Conservation (phyloP, 2,113 vertebrate genomes). For the Phrynocephalus versicolor region DNA sequence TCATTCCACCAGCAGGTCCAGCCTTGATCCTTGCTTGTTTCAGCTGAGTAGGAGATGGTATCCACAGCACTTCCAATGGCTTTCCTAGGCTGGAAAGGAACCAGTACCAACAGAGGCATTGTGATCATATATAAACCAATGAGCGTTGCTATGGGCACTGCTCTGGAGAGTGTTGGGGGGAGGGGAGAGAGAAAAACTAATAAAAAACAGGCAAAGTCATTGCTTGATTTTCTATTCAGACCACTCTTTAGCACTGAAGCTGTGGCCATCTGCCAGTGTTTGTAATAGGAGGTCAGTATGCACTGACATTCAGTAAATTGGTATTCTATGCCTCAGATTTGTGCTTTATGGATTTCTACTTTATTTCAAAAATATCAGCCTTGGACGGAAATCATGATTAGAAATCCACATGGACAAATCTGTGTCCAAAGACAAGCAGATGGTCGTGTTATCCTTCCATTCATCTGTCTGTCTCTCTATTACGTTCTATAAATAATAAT, state of each 20-base stretch:
- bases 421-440: slow-evolving; percentile 7
- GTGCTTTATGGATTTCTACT: slow-evolving; percentile 57
- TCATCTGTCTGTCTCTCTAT: not conserved
- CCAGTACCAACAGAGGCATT: slow-evolving; percentile 31
- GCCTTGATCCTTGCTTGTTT: slow-evolving; percentile 35
- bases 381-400: slow-evolving; percentile 44
- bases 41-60: slow-evolving; percentile 20
- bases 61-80: slow-evolving; percentile 31
- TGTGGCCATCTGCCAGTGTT: slow-evolving; percentile 75
- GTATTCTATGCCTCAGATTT: slow-evolving; percentile 54
- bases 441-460: not conserved
- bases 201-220: slow-evolving; percentile 40
- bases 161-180: slow-evolving; percentile 13
- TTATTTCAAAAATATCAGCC: slow-evolving; percentile 52
- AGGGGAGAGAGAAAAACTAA: not conserved
- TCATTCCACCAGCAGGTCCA: slow-evolving; percentile 24
- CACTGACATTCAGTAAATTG: slow-evolving; percentile 66
- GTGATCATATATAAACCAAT: slow-evolving; percentile 28
- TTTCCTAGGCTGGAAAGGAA: slow-evolving; percentile 46
- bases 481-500: not conserved
- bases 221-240: slow-evolving; percentile 64
- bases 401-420: slow-evolving; percentile 52
- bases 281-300: slow-evolving; percentile 68
- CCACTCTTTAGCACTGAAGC: slow-evolving; percentile 62
- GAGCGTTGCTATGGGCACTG: slow-evolving; percentile 61